Percentiles rank a stretch among this genome's conserved stretches.
Conservation (phyloP, 2,113 vertebrate genomes). For the Gymnogyps californianus region DNA sequence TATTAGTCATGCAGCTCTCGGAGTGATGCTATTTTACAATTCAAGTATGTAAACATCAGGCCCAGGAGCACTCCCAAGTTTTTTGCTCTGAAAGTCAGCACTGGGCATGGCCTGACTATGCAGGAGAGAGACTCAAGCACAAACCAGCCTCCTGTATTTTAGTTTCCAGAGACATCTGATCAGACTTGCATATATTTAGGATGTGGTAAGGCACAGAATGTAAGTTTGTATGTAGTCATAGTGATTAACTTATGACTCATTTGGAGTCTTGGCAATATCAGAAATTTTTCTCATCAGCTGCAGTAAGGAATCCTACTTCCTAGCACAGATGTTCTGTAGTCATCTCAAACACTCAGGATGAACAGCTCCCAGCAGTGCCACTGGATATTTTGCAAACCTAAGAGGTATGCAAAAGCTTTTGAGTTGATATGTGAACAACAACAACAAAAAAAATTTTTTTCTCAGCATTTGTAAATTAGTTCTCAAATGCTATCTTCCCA, state of each 20-base stretch:
- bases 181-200: neutral
- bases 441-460: neutral
- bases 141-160: neutral
- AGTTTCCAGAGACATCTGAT: neutral
- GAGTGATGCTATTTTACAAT: neutral
- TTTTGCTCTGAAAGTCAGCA: neutral
- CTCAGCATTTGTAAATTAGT: neutral
- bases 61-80: neutral
- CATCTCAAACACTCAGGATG: neutral
- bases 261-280: neutral
- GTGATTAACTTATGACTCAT: neutral
- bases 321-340: neutral
- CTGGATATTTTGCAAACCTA: neutral
- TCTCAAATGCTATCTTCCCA: neutral
- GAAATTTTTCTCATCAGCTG: neutral
- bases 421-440: neutral
- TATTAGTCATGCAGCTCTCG: neutral
- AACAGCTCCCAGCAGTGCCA: neutral
- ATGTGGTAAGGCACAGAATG: neutral
- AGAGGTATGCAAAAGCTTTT: neutral
- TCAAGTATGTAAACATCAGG: neutral
- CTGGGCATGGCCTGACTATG: accelerated
- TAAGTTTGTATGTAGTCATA: neutral
- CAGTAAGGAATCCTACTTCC: neutral
- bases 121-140: neutral